phyloP scores from a whole-genome alignment of 2,113 vertebrate genomes.

The Campylorhamphus procurvoides region DNA sequence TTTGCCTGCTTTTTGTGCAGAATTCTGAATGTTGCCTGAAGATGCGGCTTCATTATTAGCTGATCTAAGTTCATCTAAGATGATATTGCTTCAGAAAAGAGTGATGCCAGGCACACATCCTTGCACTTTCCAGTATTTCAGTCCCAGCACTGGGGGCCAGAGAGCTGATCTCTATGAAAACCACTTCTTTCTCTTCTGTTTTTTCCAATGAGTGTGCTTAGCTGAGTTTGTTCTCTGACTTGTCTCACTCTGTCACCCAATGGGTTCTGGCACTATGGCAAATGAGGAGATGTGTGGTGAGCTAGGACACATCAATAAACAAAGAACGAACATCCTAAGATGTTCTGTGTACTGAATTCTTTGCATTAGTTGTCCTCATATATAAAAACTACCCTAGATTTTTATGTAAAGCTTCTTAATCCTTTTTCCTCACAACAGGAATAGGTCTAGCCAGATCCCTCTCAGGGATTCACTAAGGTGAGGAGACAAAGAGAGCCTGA shows the following conservation, averaged over 20 bases:
- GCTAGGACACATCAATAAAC: neutral
- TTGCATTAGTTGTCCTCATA: neutral
- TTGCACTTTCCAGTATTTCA: neutral
- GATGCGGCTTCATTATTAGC: neutral
- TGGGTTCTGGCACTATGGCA: neutral
- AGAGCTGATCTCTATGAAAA: neutral
- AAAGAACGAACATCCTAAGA: neutral
- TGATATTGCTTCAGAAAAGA: neutral
- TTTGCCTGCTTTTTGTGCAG: neutral
- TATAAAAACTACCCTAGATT: neutral
- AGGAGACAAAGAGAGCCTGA: neutral
- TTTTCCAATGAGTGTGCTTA: neutral
- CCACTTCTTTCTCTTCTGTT: accelerated
- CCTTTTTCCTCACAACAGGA: neutral
- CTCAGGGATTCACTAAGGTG: neutral
- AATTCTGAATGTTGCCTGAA: neutral
- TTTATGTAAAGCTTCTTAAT: neutral
- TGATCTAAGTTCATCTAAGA: neutral
- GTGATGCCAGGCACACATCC: neutral
- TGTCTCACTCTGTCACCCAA: neutral
- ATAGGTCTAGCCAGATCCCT: neutral
- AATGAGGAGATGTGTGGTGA: neutral
- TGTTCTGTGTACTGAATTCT: neutral
- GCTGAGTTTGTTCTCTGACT: neutral
- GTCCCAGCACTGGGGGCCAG: neutral